These are phyloP conservation scores for Synodontis membranacea DNA, from an alignment of 2,113 vertebrate species.

Conservation along the genomic window DNA sequence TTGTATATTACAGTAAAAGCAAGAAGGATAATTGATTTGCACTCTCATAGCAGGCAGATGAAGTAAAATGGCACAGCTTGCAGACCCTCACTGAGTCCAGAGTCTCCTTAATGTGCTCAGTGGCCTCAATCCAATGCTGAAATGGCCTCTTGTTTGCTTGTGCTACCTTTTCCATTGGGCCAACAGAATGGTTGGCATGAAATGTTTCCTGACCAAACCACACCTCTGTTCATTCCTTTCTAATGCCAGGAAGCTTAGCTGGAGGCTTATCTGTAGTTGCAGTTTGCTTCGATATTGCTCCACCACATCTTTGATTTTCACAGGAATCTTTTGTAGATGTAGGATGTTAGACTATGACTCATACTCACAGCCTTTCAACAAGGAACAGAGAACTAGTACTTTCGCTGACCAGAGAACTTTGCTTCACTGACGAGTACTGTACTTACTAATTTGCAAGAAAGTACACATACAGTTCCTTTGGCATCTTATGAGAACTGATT, in stretches of 20 bases:
- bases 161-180: neutral
- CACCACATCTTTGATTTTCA: neutral
- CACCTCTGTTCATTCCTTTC: neutral
- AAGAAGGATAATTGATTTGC: constrained; percentile 22
- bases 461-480: neutral
- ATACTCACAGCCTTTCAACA: neutral
- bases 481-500: neutral
- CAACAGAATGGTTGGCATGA: constrained; percentile 4
- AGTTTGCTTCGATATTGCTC: neutral
- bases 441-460: neutral
- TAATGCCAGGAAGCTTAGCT: constrained; percentile 25
- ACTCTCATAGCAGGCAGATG: neutral
- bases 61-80: constrained; percentile 16
- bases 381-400: neutral
- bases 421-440: neutral
- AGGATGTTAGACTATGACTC: neutral
- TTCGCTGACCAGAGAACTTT: too few species aligned
- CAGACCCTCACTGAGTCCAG: neutral
- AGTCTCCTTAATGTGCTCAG: constrained; percentile 34
- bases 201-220: constrained; percentile 29
- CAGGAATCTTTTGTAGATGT: neutral
- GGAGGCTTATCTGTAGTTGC: neutral
- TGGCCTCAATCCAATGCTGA: constrained; percentile 42
- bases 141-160: constrained; percentile 34
- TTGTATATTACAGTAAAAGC: neutral